Evolutionary conservation across 2,113 vertebrate genomes (phyloP), one percentile per base, ranked within the genome.

Genomic region (Dolichotis patagonum): DNA sequence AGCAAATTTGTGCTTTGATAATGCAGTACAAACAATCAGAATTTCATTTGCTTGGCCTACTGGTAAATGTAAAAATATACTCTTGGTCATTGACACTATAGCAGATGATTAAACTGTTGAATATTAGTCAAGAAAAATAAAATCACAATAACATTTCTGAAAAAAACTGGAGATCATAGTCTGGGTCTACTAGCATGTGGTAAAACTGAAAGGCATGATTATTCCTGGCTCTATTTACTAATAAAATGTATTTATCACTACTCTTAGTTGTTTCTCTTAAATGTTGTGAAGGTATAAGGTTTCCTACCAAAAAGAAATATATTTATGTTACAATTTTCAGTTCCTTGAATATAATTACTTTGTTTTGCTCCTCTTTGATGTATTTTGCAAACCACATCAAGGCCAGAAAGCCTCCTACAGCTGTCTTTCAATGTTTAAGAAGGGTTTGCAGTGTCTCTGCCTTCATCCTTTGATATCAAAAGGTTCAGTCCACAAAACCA

Each of bases 301-400:
- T 56, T 26, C 41, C 35, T 85, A 14, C n/a, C 88, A 90, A 63
- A 77, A 30, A 73, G 5, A 54, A 90, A 85, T 73, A 41, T 3
- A 78, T 52, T 13, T 41, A 84, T 14, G 3, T 12, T 56, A 93
- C 30, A 65, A 32, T 58, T 88, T 95, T 85, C 30, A 41, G 28
- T 85, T 96, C 85, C 49, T 91, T 71, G 5, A 52, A 81, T 90
- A 73, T 65, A 90, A 46, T 94, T 86, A 77, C 54, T 87, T 87
- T 69, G 43, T 67, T 9, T 73, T 92, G 85, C 32, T 97, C 32
- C 3, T 16, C 85, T 97, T 96, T 97, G 71, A 94, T 94, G 73
- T 95, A 86, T 92, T 97, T 97, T 96, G 41, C 52, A 97, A 97
- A 93, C 71, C 43, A 88, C 78, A 91, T 95, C 94, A 97, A 90